A percentile compares a stretch with the other conserved stretches of the same genome.
These are phyloP conservation scores for Scolopax mira DNA, from an alignment of 2,113 vertebrate species.

Conservation along the genomic window DNA sequence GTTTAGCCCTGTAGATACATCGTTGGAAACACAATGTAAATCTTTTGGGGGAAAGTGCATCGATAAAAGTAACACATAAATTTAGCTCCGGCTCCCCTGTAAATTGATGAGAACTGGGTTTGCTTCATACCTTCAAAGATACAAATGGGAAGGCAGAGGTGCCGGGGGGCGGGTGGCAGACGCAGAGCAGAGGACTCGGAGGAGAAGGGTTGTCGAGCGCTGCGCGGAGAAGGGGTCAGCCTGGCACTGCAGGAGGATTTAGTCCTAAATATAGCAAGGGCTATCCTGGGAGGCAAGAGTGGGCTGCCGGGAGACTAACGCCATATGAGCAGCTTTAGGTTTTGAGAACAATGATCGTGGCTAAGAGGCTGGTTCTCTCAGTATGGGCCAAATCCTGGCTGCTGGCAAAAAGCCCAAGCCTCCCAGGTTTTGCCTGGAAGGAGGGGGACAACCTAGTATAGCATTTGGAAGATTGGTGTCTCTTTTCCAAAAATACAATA, in stretches of 20 bases:
- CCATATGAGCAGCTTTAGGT: slow-evolving; percentile 61
- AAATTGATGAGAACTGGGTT: slow-evolving; percentile 46
- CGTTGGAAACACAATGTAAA: slow-evolving; percentile 54
- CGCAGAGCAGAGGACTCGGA: background rate
- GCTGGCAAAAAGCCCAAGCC: slow-evolving; percentile 56
- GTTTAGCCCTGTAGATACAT: slow-evolving; percentile 64
- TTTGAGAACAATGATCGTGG: slow-evolving; percentile 41
- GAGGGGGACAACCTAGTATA: background rate
- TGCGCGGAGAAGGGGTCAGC: background rate
- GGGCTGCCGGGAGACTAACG: slow-evolving; percentile 5
- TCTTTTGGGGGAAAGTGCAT: slow-evolving; percentile 4
- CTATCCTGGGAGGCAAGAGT: slow-evolving; percentile 51
- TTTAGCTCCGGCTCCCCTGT: slow-evolving; percentile 2
- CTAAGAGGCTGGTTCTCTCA: slow-evolving; percentile 57
- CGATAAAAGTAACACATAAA: slow-evolving; percentile 46
- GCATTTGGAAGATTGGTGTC: background rate
- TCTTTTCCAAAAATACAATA: background rate
- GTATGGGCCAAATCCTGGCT: slow-evolving; percentile 52
- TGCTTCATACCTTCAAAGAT: background rate
- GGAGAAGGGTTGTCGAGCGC: background rate
- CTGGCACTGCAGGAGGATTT: slow-evolving; percentile 51
- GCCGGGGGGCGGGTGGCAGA: background rate
- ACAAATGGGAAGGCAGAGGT: background rate
- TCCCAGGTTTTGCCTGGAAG: slow-evolving; percentile 21
- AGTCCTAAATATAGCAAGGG: slow-evolving; percentile 59